Evolutionary conservation across 2,797 vertebrate species (phyloP).

Genomic region (Malacoctenus gilli): DNA sequence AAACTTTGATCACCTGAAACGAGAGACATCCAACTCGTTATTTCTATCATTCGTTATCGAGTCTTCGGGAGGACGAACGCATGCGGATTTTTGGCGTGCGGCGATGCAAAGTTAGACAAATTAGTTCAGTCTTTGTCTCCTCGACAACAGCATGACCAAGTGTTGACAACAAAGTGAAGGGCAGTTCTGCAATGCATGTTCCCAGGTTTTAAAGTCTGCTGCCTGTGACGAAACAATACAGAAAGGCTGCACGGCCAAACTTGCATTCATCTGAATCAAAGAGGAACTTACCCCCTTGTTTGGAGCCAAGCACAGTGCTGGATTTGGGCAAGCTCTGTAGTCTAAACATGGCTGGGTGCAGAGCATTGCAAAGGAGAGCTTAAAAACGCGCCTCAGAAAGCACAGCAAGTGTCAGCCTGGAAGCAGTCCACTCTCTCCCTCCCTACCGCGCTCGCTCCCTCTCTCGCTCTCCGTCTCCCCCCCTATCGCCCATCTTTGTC

Average conservation of each 20-base stretch:
- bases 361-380: conserved; percentile 72
- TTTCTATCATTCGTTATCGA: not conserved
- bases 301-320: conserved; percentile 61
- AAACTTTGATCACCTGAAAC: conserved; percentile 94
- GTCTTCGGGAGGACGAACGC: not conserved
- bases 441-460: conserved; percentile 15
- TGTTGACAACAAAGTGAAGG: conserved; percentile 10
- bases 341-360: conserved; percentile 74
- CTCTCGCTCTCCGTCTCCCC: no score
- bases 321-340: conserved; percentile 70
- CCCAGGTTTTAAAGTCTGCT: conserved; percentile 9
- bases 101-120: no score
- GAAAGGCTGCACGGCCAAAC: conserved; percentile 16
- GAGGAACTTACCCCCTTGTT: conserved; percentile 75
- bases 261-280: conserved; percentile 35
- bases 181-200: not conserved
- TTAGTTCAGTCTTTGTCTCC: no score
- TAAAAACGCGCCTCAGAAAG: conserved; percentile 65
- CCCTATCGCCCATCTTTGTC: conserved; percentile 15
- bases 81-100: not conserved
- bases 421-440: no score
- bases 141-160: no score
- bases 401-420: conserved; percentile 45
- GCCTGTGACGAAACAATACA: no score
- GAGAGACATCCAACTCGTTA: no score